These are phyloP conservation scores for Neosilurus mollespiculum DNA, from an alignment of 2,797 vertebrate species.

Conservation along the genomic window DNA sequence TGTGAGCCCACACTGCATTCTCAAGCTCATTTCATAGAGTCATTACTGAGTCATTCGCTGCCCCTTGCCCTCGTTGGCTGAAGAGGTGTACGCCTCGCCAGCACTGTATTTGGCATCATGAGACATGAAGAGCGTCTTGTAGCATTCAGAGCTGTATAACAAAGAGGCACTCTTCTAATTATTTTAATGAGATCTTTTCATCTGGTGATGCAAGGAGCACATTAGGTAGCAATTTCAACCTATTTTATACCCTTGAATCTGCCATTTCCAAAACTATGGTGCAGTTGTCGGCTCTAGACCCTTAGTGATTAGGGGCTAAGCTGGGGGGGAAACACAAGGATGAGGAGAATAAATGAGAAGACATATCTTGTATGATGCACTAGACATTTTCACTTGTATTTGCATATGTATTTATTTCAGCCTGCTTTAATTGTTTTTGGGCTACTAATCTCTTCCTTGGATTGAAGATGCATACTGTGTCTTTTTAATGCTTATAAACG, in stretches of 20 bases:
- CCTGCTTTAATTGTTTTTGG: conserved; percentile 1
- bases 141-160: conserved; percentile 75
- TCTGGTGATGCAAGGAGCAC: conserved; percentile 79
- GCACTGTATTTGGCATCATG: conserved; percentile 68
- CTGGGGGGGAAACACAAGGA: conserved; percentile 73
- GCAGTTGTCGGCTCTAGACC: conserved; percentile 71
- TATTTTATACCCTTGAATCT: conserved; percentile 82
- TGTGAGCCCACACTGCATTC: conserved; percentile 70
- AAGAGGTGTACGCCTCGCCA: conserved; percentile 74
- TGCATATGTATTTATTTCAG: conserved; percentile 14
- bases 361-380: conserved; percentile 23
- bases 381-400: conserved; percentile 26
- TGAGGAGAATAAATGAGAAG: conserved; percentile 52
- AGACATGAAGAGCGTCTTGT: conserved; percentile 72
- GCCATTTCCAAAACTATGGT: conserved; percentile 75
- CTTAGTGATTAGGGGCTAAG: conserved; percentile 70
- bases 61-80: conserved; percentile 77
- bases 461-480: not conserved
- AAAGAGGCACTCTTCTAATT: conserved; percentile 82
- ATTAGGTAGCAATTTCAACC: conserved; percentile 80
- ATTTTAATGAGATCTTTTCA: conserved; percentile 86
- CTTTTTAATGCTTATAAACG: not conserved
- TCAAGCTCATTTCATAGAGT: conserved; percentile 71
- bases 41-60: conserved; percentile 78
- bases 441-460: not conserved